Base-by-base conservation (phyloP, 2,113 vertebrate genomes). In the Morphnarchus princeps region DNA sequence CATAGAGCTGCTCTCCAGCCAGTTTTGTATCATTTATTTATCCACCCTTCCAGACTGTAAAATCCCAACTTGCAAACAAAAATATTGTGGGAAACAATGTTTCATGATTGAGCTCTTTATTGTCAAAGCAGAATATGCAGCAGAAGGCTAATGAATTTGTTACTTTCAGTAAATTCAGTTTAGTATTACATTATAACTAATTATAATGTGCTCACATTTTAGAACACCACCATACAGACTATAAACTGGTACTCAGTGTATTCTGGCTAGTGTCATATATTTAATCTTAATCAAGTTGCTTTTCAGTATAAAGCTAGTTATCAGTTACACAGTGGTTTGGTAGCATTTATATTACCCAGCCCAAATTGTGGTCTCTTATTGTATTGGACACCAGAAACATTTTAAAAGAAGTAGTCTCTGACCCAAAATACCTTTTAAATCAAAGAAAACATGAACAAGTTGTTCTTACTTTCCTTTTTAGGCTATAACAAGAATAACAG, bases 11-110 rank as follows among this genome's bases (percentile, higher is more conserved):
- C 50, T 95, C 55, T 74, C 72, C 72, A 80, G 72, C 9, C 52
- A 66, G 31, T 18, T 81, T 93, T 69, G 66, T 95, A 34, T 89
- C 40, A 74, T 54, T 54, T 82, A 65, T 87, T 92, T 90, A 70
- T 38, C 45, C 32, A 62, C 47, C 29, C 55, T 78, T 83, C 42
- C 42, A 74, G 31, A 62, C 63, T 67, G 47, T 38, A 66, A 94
- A 92, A 92, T 82, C 34, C 43, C 24, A 70, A 32, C 13, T 86
- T 70, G 54, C 3, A 11, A 70, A 52, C 36, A 89, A 83, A 95
- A 93, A 77, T 70, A 80, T 45, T 52, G 50, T 69, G 63, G 45
- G 54, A 93, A 95, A 69, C 28, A 82, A 15, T 25, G 29, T 78
- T 62, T 63, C 24, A 43, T 24, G 55, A 58, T 28, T 66, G 26